Evolutionary conservation across 2,113 vertebrate species (phyloP).

Genomic region (Phasianus colchicus): DNA sequence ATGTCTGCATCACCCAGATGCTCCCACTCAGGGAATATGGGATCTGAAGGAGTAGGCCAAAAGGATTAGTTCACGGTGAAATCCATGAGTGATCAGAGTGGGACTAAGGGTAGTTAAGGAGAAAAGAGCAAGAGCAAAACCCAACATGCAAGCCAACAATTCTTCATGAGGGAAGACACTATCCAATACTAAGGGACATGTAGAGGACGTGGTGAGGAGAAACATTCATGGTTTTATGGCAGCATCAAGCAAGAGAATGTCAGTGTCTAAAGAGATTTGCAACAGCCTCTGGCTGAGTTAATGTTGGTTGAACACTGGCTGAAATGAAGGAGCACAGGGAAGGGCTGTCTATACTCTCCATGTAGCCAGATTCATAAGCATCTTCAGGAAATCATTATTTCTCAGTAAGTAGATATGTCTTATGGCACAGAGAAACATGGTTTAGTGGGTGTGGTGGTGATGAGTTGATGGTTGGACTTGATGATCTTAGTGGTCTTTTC

Average conservation of each 20-base stretch:
- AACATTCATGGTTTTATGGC: background rate
- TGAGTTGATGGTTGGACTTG: too few species aligned
- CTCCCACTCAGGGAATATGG: background rate
- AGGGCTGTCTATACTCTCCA: background rate
- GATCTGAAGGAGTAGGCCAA: background rate
- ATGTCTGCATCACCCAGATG: accelerated
- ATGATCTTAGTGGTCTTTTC: too few species aligned
- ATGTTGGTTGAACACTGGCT: background rate
- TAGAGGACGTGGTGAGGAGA: background rate
- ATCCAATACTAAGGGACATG: accelerated
- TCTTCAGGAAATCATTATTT: background rate
- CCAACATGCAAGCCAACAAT: background rate
- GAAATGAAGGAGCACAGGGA: accelerated
- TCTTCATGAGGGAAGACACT: background rate
- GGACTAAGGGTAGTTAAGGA: background rate
- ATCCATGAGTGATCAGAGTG: background rate
- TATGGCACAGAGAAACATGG: too few species aligned
- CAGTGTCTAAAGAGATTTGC: accelerated
- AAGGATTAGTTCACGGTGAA: background rate
- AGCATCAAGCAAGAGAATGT: background rate
- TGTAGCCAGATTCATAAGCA: accelerated
- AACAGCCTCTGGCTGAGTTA: background rate
- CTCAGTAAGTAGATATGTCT: accelerated
- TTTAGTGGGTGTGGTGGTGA: too few species aligned
- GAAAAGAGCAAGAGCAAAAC: background rate